Conservation (phyloP, 2,113 vertebrate species). For the Takifugu flavidus region DNA sequence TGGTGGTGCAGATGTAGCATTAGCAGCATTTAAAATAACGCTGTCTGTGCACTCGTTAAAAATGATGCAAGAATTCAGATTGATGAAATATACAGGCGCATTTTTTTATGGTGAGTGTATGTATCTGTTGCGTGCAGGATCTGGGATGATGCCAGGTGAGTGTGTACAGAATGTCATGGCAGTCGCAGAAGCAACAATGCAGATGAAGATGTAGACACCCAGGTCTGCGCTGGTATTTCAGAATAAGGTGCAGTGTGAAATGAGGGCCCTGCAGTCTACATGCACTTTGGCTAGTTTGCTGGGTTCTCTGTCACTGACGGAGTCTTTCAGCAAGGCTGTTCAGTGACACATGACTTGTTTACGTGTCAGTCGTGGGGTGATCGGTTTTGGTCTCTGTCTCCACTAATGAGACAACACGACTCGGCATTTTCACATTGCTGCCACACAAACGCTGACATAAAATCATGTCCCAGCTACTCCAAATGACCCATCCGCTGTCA, state of each 20-base stretch:
- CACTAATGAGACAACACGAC: constrained; percentile 38
- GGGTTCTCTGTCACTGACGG: constrained; percentile 15
- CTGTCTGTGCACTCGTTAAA: too few species aligned
- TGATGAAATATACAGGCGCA: too few species aligned
- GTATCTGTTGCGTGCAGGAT: neutral
- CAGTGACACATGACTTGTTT: too few species aligned
- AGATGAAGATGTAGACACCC: constrained; percentile 1
- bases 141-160: too few species aligned
- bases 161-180: too few species aligned
- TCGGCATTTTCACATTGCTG: constrained; percentile 47
- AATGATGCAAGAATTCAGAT: too few species aligned
- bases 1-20: too few species aligned
- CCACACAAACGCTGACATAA: constrained; percentile 47
- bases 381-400: constrained; percentile 25
- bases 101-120: too few species aligned
- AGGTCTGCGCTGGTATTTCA: neutral
- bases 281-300: constrained; percentile 12
- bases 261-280: neutral
- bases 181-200: neutral
- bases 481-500: constrained; percentile 53
- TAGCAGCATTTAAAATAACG: too few species aligned
- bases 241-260: constrained; percentile 4
- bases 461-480: constrained; percentile 40
- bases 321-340: constrained; percentile 4
- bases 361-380: constrained; percentile 30